These are phyloP conservation scores for Chelonus formosanus DNA, from an alignment of 2,888 invertebrate genomes.

Conservation along the genomic window DNA sequence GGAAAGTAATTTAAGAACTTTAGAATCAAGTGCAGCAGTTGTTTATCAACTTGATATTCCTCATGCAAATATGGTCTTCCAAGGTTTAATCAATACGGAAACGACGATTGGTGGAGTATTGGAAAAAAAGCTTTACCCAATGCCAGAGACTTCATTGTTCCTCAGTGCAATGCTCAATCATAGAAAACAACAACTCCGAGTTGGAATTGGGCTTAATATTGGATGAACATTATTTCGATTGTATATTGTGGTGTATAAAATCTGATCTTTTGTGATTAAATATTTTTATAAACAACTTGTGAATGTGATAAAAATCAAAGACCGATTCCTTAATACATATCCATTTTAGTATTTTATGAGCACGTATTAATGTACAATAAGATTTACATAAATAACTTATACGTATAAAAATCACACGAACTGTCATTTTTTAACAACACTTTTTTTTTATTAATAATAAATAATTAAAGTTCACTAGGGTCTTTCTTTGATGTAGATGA, in stretches of 20 bases:
- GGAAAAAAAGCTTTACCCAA: constrained; percentile 72
- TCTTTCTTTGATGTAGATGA: constrained; percentile 38
- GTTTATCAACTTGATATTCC: constrained; percentile 74
- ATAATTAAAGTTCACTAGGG: too few species aligned
- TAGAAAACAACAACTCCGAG: constrained; percentile 69
- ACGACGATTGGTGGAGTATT: constrained; percentile 71
- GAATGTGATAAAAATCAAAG: too few species aligned
- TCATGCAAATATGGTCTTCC: constrained; percentile 70
- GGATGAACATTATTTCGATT: constrained; percentile 34
- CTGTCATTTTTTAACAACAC: too few species aligned
- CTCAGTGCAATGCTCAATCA: constrained; percentile 74
- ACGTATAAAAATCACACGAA: neutral
- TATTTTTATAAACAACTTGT: too few species aligned
- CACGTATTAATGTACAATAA: neutral
- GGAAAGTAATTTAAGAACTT: constrained; percentile 70
- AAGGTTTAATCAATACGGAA: constrained; percentile 70
- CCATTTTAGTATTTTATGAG: too few species aligned
- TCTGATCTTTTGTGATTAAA: too few species aligned
- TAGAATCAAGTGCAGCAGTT: constrained; percentile 71
- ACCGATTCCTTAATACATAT: too few species aligned
- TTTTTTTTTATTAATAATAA: too few species aligned
- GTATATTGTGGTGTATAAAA: too few species aligned
- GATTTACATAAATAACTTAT: neutral
- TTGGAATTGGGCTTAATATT: constrained; percentile 73
- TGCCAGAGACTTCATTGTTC: constrained; percentile 72